Evolutionary conservation across 2,888 invertebrate genomes (phyloP).

Genomic region (Myopa tessellatipennis): DNA sequence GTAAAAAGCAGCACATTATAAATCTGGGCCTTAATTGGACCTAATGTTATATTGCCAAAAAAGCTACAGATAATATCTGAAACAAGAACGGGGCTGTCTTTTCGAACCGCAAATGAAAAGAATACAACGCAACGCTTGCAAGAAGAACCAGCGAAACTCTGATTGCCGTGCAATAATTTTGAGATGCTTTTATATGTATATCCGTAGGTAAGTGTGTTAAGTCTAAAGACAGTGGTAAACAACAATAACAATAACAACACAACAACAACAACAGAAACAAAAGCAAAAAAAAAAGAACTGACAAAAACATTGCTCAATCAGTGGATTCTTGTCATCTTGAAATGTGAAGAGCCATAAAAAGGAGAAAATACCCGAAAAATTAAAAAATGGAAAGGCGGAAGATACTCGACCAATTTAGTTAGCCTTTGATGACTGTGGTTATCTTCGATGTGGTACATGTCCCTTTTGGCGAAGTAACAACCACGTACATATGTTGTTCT

Average conservation of each 20-base stretch:
- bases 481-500: not conserved
- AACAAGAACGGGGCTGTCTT: not conserved
- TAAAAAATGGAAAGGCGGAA: conserved; percentile 18
- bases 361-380: not conserved
- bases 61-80: conserved; percentile 31
- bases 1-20: conserved; percentile 44
- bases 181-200: conserved; percentile 8
- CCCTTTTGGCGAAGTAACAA: conserved; percentile 36
- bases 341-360: conserved; percentile 4
- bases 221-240: not conserved
- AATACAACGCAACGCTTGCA: not conserved
- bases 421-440: conserved; percentile 34
- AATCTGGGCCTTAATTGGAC: conserved; percentile 61
- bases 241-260: not conserved
- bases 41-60: conserved; percentile 61
- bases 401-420: conserved; percentile 19
- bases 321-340: conserved; percentile 26
- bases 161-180: conserved; percentile 5
- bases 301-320: conserved; percentile 35
- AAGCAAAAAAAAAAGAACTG: not conserved
- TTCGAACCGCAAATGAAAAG: not conserved
- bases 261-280: not conserved
- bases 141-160: conserved; percentile 13
- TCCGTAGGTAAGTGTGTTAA: not conserved
- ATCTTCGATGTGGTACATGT: conserved; percentile 17